Base-by-base conservation (phyloP, 64 coral and sea anemone species). In the Montipora cactus region DNA sequence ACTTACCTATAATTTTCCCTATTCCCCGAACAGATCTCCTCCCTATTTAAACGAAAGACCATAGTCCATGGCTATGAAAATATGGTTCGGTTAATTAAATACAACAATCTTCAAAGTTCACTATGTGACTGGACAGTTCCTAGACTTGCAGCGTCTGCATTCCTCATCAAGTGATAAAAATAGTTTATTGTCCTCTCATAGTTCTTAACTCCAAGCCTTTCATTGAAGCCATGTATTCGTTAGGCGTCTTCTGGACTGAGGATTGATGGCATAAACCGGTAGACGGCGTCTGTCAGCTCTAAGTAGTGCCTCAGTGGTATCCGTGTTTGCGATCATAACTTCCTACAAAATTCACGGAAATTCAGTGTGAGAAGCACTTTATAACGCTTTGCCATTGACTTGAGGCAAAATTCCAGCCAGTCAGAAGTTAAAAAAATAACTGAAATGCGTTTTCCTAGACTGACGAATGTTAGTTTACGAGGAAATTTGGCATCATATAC, bases 151-250 rank as follows among this genome's bases (percentile, higher is more conserved):
- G 58, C 9, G 57, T 98, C 93, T 0, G 93, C 91, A 87, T 98
- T 98, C 47, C 76, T 25, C 88, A 98, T 98, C 28, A 98, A 77
- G 8, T 95, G 96, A 82, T 95, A 98, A 69, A 83, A 98, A 78
- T 95, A 98, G 58, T 98, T 98, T 15, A 98, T 95, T 8, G 93
- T 98, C 87, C 95, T 90, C 66, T 98, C 96, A 23, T 95, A 98
- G 71, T 98, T 98, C 66, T 98, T 93, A 4, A 98, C 83, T 20
- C 68, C 78, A 11, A 98, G 89, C n/a, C 96, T 81, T 90, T 98
- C 96, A 61, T 98, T 98, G 28, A 95, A 81, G 21, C 96, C 96
- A 7, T 98, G 96, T 25, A 98, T 90, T 67, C 93, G 75, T 7
- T 66, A 48, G 3, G 95, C 2, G 47, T 98, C 96, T 15, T 89